phyloP scores from a whole-genome alignment of 2,888 invertebrate species.

The Ormyrus nitidulus region DNA sequence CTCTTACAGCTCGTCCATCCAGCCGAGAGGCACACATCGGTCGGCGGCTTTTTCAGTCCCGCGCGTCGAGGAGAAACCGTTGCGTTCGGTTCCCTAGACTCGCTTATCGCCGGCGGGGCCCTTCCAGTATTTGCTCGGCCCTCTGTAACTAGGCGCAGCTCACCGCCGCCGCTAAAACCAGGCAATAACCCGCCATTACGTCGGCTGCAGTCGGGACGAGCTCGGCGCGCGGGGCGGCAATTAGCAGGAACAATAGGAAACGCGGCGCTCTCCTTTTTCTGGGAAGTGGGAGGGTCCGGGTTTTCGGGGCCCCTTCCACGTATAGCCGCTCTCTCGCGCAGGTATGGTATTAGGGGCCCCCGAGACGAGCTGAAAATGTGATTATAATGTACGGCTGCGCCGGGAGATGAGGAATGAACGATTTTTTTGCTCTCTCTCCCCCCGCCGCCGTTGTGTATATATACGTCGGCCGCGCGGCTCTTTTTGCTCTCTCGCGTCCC shows the following conservation, averaged over 20 bases:
- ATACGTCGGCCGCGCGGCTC: neutral
- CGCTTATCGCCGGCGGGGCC: conserved; percentile 32
- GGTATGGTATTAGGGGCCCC: conserved; percentile 58
- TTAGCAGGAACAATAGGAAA: conserved; percentile 75
- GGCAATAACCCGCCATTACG: too few species aligned
- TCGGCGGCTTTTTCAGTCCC: too few species aligned
- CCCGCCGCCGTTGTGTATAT: too few species aligned
- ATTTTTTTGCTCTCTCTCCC: too few species aligned
- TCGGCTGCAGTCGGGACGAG: conserved; percentile 39
- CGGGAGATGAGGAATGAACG: conserved; percentile 4
- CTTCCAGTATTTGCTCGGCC: conserved; percentile 64
- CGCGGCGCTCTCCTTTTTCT: conserved; percentile 62
- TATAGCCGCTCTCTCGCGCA: conserved; percentile 33
- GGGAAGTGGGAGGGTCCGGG: conserved; percentile 68
- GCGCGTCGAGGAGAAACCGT: neutral
- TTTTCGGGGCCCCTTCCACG: conserved; percentile 4
- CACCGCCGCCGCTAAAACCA: conserved; percentile 62
- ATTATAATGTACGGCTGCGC: conserved; percentile 36
- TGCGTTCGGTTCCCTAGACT: conserved; percentile 25
- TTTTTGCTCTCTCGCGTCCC: too few species aligned
- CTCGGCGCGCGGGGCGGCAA: conserved; percentile 69
- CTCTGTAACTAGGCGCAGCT: conserved; percentile 64
- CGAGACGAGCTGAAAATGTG: conserved; percentile 28
- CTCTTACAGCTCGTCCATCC: too few species aligned
- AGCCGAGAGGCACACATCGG: too few species aligned